Percentiles rank a stretch among this genome's conserved stretches.
These are phyloP conservation scores for Halichoeres trimaculatus DNA, from an alignment of 2,113 vertebrate species.

Conservation along the genomic window DNA sequence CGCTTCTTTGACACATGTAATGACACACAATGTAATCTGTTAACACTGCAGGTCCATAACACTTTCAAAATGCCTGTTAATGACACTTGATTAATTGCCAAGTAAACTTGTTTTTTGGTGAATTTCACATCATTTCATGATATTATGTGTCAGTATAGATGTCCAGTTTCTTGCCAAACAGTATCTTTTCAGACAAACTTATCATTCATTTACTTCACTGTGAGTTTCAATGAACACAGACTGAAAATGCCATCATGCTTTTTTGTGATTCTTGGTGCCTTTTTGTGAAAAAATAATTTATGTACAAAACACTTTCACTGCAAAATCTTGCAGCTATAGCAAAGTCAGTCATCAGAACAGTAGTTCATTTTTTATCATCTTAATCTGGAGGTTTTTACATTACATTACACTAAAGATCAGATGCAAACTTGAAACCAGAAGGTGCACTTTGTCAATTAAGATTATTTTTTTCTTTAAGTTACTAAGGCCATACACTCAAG, in stretches of 20 bases:
- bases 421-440: conserved; percentile 60
- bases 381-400: conserved; percentile 18
- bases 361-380: conserved; percentile 26
- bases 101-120: conserved; percentile 42
- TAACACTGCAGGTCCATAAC: conserved; percentile 55
- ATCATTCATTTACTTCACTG: conserved; percentile 45
- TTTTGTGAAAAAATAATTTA: conserved; percentile 68
- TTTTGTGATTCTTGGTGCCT: conserved; percentile 77
- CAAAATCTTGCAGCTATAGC: conserved; percentile 35
- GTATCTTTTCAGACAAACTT: conserved; percentile 19
- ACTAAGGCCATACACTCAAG: conserved; percentile 11
- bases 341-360: conserved; percentile 31
- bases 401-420: too few relatives aligned
- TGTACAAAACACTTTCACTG: conserved; percentile 59
- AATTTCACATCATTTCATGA: conserved; percentile 48
- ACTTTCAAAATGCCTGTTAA: conserved; percentile 30
- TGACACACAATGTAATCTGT: conserved; percentile 28
- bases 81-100: conserved; percentile 36
- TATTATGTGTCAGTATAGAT: conserved; percentile 8
- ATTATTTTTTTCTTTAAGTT: conserved; percentile 5
- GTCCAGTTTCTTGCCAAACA: conserved; percentile 37
- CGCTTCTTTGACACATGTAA: conserved; percentile 45
- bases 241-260: not conserved
- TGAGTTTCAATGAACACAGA: conserved; percentile 46
- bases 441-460: conserved; percentile 61